Evolutionary conservation across 2,797 vertebrate species (phyloP), one percentile per base, ranked within the genome.

Genomic region (Sternotherus odoratus): DNA sequence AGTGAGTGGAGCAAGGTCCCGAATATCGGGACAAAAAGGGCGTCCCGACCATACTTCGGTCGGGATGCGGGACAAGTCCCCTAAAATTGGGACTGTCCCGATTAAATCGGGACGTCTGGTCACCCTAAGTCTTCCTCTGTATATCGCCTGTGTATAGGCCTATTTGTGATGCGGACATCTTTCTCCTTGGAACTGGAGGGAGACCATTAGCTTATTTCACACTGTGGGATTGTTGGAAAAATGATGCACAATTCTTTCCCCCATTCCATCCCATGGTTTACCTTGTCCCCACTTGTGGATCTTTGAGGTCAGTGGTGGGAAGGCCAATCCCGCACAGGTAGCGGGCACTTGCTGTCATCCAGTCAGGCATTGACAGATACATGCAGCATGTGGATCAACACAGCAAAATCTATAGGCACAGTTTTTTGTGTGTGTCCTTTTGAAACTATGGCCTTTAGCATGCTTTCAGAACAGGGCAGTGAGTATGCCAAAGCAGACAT

Each of bases 281-380:
- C 0, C 0, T 48, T 19, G 26, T 79, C 43, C 57, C 84, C 36
- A 12, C 0, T 0, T 57, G 23, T 43, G 23, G 4, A 15, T 78
- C 1, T 72, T 72, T 87, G n/a, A 11, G 3, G 2, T 48, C 43
- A 50, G 13, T 13, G 23, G 57, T 43, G 36, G 43, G 19, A 19
- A 53, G 26, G 43, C 2, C 0, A 5, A n/a, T 50, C 66, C 51
- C 30, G 26, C 30, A 60, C 50, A 8, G 0, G 1, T n/a, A 30
- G 5, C 11, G 87, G 75, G 24, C 60, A 3, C 89, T 80, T 0
- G 0, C 1, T 12, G 63, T 19, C 26, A 75, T 9, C 51, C 36
- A 0, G 1, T 4, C 1, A 0, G 1, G n/a, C 60, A 53, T 1
- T 50, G 0, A 0, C 15, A 60, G 6, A 43, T 30, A 39, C 0